Conservation (phyloP, 2,797 vertebrate genomes). For the Smutsia temminckii region DNA sequence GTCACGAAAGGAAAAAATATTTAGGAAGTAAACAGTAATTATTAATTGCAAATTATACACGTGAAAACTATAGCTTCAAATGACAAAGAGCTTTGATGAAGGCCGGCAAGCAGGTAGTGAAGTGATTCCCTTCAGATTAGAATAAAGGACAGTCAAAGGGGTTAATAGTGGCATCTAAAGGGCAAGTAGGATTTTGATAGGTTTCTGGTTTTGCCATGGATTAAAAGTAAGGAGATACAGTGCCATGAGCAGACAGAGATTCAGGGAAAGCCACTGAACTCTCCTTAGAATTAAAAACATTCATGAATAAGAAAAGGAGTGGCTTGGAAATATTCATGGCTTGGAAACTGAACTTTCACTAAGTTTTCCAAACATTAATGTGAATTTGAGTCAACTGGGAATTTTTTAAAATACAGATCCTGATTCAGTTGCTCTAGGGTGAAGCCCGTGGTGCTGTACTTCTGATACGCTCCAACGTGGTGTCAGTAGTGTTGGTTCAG, state of each 20-base stretch:
- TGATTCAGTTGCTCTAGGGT: neutral
- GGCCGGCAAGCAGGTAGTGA: neutral
- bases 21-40: neutral
- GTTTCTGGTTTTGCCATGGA: neutral
- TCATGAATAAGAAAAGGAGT: neutral
- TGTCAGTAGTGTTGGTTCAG: neutral
- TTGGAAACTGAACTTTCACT: neutral
- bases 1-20: neutral
- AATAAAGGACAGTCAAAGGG: neutral
- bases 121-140: neutral
- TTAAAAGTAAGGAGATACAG: neutral
- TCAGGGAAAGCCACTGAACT: neutral
- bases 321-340: neutral
- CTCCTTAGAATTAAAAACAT: conserved; percentile 21
- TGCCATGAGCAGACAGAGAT: neutral
- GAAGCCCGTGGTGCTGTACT: neutral
- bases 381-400: neutral
- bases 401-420: neutral
- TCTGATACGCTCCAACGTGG: neutral
- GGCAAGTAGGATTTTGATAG: neutral
- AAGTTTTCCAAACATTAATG: neutral
- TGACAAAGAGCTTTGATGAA: neutral
- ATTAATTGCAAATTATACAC: neutral
- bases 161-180: neutral
- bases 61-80: conserved; percentile 3